phyloP scores from a whole-genome alignment of 2,113 vertebrate genomes.

The Lota lota region DNA sequence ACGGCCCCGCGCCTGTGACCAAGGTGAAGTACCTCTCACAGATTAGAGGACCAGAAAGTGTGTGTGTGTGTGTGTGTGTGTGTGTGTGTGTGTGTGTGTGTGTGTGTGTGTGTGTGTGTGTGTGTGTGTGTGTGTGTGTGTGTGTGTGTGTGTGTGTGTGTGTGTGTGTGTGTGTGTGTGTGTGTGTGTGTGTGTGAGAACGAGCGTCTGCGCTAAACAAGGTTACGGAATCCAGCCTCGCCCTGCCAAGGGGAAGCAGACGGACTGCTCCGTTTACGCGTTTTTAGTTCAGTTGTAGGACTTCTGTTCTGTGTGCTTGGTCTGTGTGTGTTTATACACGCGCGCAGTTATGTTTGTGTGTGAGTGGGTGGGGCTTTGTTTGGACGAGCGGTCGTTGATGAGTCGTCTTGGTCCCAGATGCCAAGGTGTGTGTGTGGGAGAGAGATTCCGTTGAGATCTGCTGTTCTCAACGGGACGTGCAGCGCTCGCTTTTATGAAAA shows the following conservation, averaged over 20 bases:
- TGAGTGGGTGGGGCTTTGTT: conserved; percentile 37
- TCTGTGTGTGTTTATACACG: conserved; percentile 27
- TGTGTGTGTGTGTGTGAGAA: conserved; percentile 45
- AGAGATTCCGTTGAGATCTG: no score
- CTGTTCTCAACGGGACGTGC: no score
- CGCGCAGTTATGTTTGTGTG: conserved; percentile 8
- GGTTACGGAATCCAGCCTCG: conserved; percentile 74
- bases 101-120: conserved; percentile 18
- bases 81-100: conserved; percentile 28
- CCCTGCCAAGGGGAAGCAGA: conserved; percentile 62
- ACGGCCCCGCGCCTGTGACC: background rate
- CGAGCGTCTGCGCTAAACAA: conserved; percentile 69
- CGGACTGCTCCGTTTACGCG: conserved; percentile 50
- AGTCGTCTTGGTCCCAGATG: conserved; percentile 44
- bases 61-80: conserved; percentile 45
- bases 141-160: conserved; percentile 25
- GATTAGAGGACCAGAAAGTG: conserved; percentile 53
- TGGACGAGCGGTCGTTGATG: conserved; percentile 58
- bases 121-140: conserved; percentile 22
- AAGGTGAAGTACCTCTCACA: conserved; percentile 49
- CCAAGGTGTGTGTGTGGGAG: background rate
- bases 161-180: conserved; percentile 19
- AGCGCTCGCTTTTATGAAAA: conserved; percentile 49
- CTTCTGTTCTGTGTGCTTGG: conserved; percentile 38
- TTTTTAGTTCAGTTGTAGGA: conserved; percentile 63